These are phyloP conservation scores for Rhamphomyia laevipes DNA, from an alignment of 2,888 invertebrate species.

Conservation along the genomic window DNA sequence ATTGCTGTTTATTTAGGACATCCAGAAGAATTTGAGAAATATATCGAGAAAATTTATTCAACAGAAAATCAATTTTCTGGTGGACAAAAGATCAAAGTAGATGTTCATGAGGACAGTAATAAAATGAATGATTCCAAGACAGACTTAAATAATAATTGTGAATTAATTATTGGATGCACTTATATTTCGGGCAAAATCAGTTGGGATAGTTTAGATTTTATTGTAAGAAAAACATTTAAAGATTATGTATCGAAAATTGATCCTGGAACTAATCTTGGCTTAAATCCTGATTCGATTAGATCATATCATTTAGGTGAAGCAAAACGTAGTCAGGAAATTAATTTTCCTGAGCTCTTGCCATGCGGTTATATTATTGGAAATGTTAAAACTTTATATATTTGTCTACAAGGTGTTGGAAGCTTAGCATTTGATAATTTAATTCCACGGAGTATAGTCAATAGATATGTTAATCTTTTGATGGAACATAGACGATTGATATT, in stretches of 20 bases:
- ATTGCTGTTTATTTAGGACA: conserved; percentile 74
- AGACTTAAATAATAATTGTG: conserved; percentile 50
- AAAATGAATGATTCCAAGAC: conserved; percentile 20
- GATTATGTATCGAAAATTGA: conserved; percentile 89
- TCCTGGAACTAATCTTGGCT: conserved; percentile 77
- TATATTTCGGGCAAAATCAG: conserved; percentile 86
- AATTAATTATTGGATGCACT: conserved; percentile 76
- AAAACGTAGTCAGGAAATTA: conserved; percentile 64
- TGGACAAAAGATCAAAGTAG: conserved; percentile 20
- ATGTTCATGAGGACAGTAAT: not conserved
- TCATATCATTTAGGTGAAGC: conserved; percentile 91
- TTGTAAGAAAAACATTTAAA: conserved; percentile 84
- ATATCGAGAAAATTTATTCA: conserved; percentile 53
- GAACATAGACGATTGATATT: conserved; percentile 90
- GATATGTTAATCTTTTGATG: conserved; percentile 76
- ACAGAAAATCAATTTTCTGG: conserved; percentile 50
- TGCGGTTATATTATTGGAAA: conserved; percentile 89
- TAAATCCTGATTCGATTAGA: conserved; percentile 76
- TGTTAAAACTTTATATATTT: conserved; percentile 75
- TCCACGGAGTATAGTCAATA: conserved; percentile 90
- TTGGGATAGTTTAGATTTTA: conserved; percentile 89
- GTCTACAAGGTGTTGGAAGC: conserved; percentile 73
- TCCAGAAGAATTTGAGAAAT: conserved; percentile 62
- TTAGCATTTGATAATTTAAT: conserved; percentile 92
- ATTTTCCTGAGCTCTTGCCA: conserved; percentile 80